phyloP scores from a whole-genome alignment of 2,797 vertebrate species.

The Melanogrammus aeglefinus region DNA sequence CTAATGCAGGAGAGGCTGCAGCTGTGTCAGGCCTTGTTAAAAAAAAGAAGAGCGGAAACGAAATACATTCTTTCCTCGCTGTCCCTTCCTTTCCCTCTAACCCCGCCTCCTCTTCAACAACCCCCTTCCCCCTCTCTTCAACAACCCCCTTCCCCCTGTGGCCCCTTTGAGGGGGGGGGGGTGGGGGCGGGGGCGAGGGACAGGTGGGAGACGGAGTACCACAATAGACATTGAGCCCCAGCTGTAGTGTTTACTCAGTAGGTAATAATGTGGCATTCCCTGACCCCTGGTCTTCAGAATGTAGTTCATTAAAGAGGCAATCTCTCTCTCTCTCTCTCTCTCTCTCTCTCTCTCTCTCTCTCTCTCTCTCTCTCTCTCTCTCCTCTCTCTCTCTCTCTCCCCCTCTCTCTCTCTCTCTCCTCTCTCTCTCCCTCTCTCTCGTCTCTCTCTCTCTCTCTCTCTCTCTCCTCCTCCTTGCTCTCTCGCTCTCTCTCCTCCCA shows the following conservation, averaged over 20 bases:
- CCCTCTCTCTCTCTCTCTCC: too few relatives aligned
- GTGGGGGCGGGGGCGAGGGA: not conserved
- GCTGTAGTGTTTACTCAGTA: conserved; percentile 55
- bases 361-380: too few relatives aligned
- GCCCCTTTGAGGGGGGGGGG: conserved; percentile 7
- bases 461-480: too few relatives aligned
- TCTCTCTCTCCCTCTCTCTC: too few relatives aligned
- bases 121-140: not conserved
- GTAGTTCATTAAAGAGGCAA: conserved; percentile 64
- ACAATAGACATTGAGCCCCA: conserved; percentile 39
- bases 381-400: too few relatives aligned
- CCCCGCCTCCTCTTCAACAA: not conserved
- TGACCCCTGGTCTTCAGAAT: conserved; percentile 60
- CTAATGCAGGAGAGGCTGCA: conserved; percentile 45
- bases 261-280: conserved; percentile 61
- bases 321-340: conserved; percentile 27
- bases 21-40: conserved; percentile 59
- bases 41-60: conserved; percentile 36
- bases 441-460: too few relatives aligned
- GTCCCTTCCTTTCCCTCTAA: not conserved
- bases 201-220: conserved; percentile 46
- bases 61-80: conserved; percentile 40
- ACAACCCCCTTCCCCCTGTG: not conserved
- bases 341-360: too few relatives aligned
- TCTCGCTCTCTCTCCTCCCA: too few relatives aligned